Conservation (phyloP, 2,797 vertebrate species). For the Morus bassanus region DNA sequence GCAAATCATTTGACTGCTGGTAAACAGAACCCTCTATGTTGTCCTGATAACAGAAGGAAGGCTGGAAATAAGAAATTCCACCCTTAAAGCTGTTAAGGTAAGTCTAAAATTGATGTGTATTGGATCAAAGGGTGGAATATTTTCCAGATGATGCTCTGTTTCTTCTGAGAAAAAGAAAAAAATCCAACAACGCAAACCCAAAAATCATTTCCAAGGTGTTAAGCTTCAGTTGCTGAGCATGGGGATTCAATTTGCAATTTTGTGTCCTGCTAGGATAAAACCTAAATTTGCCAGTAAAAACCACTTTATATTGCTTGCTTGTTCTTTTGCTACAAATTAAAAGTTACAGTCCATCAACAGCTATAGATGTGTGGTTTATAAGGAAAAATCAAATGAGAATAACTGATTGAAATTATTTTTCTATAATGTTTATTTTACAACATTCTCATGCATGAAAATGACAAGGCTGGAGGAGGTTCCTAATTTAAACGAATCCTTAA, state of each 20-base stretch:
- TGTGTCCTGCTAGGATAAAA: background rate
- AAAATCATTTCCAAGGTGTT: background rate
- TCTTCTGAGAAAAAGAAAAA: conserved; percentile 10
- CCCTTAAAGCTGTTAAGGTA: conserved; percentile 40
- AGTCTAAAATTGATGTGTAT: conserved; percentile 40
- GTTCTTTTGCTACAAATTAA: background rate
- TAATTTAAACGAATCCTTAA: background rate
- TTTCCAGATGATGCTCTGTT: conserved; percentile 54
- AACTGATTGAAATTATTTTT: background rate
- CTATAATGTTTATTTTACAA: background rate
- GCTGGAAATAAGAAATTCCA: conserved; percentile 51
- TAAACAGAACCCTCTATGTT: conserved; percentile 39
- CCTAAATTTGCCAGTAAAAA: background rate
- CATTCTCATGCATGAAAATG: background rate
- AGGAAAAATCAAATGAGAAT: background rate
- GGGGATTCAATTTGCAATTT: conserved; percentile 1
- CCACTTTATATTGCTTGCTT: background rate
- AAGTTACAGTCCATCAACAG: background rate
- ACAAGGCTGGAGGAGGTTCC: background rate
- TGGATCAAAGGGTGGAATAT: conserved; percentile 59
- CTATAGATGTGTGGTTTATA: background rate
- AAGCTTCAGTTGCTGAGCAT: background rate
- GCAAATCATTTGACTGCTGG: conserved; percentile 57
- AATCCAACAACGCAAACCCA: rapidly evolving
- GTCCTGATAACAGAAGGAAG: conserved; percentile 40